Base-by-base conservation (phyloP, 2,113 vertebrate genomes). In the Brachyistius frenatus region DNA sequence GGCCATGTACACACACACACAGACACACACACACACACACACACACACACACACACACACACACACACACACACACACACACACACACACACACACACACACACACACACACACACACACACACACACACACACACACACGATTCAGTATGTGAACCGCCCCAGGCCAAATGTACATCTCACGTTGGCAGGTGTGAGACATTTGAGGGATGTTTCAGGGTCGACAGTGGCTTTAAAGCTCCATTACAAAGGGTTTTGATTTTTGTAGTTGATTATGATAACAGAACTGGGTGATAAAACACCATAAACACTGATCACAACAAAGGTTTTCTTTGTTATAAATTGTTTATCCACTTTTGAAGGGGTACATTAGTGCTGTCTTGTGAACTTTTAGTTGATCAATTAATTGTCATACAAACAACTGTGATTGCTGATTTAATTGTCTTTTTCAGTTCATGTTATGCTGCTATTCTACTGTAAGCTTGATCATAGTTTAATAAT, bases 151-250 rank as follows among this genome's bases (percentile, higher is more conserved):
- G 33, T 63, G 53, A 52, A 73, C 5, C 0, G 1, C 73, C 66
- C n/a, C 30, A 32, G 46, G 68, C 41, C 32, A 47, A 16, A 65
- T 31, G 39, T 16, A 49, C 64, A 57, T 76, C 67, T 73, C 71
- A 77, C 33, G 3, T 2, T 62, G 58, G 73, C 63, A 44, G 54
- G 47, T 37, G 23, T 39, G 15, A 56, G 76, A 83, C 52, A 44
- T 74, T 50, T 63, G 67, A 72, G 73, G 58, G 50, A 74, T 70
- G 76, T 72, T 78, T 78, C 57, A 55, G 44, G 36, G 72, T 53
- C 47, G 36, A 64, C 64, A 64, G 10, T 56, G 61, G 75, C 53
- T 73, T 54, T 62, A 72, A 55, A 82, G 23, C 49, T 14, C 50
- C 35, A 71, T 49, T 65, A 60, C 7, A 58, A 53, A 60, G 9